Evolutionary conservation across 2,113 vertebrate species (phyloP).

Genomic region (Triplophysa tibetana): DNA sequence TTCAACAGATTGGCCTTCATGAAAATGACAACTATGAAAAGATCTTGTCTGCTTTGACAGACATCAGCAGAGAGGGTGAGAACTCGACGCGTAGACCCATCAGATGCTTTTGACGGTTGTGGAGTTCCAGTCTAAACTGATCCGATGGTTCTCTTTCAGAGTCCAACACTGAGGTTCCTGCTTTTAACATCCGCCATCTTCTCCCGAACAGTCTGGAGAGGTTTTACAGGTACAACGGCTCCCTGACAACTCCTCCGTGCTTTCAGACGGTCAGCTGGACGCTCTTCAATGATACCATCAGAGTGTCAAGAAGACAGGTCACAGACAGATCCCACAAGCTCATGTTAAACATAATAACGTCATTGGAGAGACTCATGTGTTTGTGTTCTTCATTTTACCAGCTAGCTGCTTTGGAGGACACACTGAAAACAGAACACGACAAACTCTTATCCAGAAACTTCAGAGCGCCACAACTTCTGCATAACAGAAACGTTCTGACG

Average conservation of each 20-base stretch:
- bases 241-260: constrained; percentile 85
- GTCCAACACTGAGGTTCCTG: constrained; percentile 67
- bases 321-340: neutral
- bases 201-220: constrained; percentile 75
- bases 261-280: constrained; percentile 84
- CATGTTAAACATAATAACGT: neutral
- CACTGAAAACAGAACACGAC: constrained; percentile 55
- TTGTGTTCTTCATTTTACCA: constrained; percentile 21
- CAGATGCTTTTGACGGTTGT: too few relatives aligned
- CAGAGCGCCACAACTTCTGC: constrained; percentile 55
- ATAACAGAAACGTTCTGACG: constrained; percentile 54
- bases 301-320: constrained; percentile 77
- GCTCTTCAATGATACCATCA: constrained; percentile 81
- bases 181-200: constrained; percentile 79
- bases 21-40: constrained; percentile 68
- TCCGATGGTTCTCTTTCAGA: constrained; percentile 60
- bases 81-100: too few relatives aligned
- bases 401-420: constrained; percentile 60
- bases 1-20: constrained; percentile 60
- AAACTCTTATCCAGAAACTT: constrained; percentile 58
- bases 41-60: constrained; percentile 57
- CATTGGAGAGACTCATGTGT: neutral
- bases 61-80: constrained; percentile 61
- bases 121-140: neutral
- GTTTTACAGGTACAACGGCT: constrained; percentile 84